These are phyloP conservation scores for Julus scandinavius DNA, from an alignment of 2,888 invertebrate species.

Conservation along the genomic window DNA sequence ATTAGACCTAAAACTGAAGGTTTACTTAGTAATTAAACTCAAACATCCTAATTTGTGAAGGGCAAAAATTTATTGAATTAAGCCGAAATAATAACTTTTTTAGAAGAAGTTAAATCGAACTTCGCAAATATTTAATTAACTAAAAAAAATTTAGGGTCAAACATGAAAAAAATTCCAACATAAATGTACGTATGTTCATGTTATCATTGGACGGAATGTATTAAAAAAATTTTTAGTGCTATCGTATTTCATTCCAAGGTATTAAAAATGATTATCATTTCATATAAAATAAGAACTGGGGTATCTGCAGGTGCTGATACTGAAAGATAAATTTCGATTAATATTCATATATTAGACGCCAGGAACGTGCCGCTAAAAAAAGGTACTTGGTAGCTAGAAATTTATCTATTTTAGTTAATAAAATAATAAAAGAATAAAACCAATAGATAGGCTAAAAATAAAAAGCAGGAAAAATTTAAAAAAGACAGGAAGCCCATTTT, in stretches of 20 bases:
- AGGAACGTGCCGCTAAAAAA: conserved; percentile 19
- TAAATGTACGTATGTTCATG: neutral
- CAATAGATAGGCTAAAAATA: neutral
- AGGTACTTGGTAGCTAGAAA: neutral
- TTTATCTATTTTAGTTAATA: conserved; percentile 30
- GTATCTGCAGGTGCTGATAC: conserved; percentile 35
- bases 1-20: neutral
- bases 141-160: neutral
- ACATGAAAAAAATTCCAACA: neutral
- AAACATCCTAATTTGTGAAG: neutral
- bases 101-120: neutral
- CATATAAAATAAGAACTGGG: neutral
- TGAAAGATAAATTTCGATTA: conserved; percentile 22
- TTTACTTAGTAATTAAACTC: neutral
- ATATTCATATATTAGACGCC: neutral
- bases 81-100: neutral
- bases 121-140: neutral
- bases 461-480: neutral
- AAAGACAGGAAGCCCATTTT: conserved; percentile 3
- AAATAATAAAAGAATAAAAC: conserved; percentile 35
- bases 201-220: neutral
- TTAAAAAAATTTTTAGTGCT: conserved; percentile 4
- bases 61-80: neutral
- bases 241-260: conserved; percentile 1
- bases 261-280: conserved; percentile 26